Evolutionary conservation across 2,888 invertebrate genomes (phyloP), one percentile per base, ranked within the genome.

Genomic region (Dryococelus australis): DNA sequence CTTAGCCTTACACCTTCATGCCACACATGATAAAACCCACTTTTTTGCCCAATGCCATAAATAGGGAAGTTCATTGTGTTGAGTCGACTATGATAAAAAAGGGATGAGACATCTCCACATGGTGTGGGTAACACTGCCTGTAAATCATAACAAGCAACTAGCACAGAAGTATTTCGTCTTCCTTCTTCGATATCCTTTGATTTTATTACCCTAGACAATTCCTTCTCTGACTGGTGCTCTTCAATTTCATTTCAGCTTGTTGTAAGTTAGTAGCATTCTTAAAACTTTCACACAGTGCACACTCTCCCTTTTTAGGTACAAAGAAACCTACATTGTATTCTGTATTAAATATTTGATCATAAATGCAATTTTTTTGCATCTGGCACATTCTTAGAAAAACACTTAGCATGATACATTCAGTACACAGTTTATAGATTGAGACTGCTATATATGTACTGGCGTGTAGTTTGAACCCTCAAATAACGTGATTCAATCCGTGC

Each of bases 391-490:
- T 47, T 35, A 26, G 43, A 47, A 16, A 53, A 27, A 28, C 43
- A 51, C n/a, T 35, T 43, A 53, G 27, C 9, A 26, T 43, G 13
- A 53, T 87, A 87, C n/a, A 87, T 84, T 47, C 87, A 88, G 89
- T 90, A 91, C 87, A 90, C 88, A 85, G 91, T 90, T 87, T 90
- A 88, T 51, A 91, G 89, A 87, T 88, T 91, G 89, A 90, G 90
- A 86, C 89, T 88, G 81, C 90, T 90, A 79, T 90, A 91, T 87
- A 90, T 89, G 84, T 87, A 90, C 87, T 90, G 88, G 86, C 89
- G 89, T 35, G 88, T 89, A 83, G 90, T 91, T 88, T 90, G 88
- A 83, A 88, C 88, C 81, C 90, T 85, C 24, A 89, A 84, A 87
- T 90, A 90, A 88, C 90, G 90, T 43, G 89, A 90, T 87, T 91